Conservation (phyloP, 2,888 invertebrate genomes). For the Sinotaia quadrata region DNA sequence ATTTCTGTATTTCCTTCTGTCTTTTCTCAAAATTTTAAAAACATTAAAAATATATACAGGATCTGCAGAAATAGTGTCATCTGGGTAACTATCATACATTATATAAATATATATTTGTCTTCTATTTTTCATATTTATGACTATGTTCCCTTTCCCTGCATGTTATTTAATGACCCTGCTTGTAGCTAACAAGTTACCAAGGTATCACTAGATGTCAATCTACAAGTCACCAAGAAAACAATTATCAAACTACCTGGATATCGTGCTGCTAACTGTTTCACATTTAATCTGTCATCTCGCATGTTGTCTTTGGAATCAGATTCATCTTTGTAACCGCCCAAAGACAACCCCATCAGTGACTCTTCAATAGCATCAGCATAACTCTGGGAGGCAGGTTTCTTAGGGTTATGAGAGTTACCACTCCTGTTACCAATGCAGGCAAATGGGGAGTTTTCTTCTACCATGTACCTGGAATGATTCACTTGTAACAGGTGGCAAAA, state of each 20-base stretch:
- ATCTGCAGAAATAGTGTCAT: no score
- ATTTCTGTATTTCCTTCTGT: no score
- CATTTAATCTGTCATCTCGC: conserved; percentile 61
- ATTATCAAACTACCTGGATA: conserved; percentile 65
- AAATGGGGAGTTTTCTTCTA: conserved; percentile 65
- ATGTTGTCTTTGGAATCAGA: conserved; percentile 55
- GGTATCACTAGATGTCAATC: no score
- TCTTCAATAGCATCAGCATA: conserved; percentile 25
- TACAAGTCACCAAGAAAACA: no score
- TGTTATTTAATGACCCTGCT: no score
- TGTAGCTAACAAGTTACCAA: no score
- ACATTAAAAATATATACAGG: no score
- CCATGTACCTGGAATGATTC: conserved; percentile 52
- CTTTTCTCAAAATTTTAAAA: no score
- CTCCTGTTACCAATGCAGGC: conserved; percentile 44
- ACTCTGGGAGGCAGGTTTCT: conserved; percentile 12
- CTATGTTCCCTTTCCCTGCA: no score
- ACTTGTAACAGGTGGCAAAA: neutral
- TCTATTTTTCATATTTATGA: no score
- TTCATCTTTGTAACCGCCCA: conserved; percentile 8
- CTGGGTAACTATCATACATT: no score
- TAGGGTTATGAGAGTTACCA: neutral
- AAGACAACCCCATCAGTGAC: conserved; percentile 16
- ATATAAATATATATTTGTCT: no score
- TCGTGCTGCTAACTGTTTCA: conserved; percentile 58